Percentiles rank a stretch among this genome's conserved stretches.
Evolutionary conservation across 1,140 invertebrate species (phyloP).

Genomic region (Orius laevigatus): DNA sequence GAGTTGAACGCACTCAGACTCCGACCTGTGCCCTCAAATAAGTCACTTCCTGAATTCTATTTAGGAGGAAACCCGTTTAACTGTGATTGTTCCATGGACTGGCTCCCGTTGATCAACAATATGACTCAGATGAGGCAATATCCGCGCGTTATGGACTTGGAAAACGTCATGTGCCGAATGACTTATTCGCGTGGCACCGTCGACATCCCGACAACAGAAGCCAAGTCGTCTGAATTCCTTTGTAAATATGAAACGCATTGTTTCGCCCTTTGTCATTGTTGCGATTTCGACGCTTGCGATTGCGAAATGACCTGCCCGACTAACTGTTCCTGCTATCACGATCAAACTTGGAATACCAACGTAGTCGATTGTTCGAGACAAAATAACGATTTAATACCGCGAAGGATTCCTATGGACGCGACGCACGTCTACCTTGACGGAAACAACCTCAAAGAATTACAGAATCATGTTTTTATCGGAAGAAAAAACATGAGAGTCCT

Average conservation of each 20-base stretch:
- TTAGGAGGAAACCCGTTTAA: slow-evolving; percentile 78
- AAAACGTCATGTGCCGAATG: slow-evolving; percentile 69
- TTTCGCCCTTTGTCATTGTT: slow-evolving; percentile 83
- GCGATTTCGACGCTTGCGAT: slow-evolving; percentile 87
- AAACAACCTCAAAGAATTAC: slow-evolving; percentile 65
- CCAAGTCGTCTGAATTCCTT: slow-evolving; percentile 63
- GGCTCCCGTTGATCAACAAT: slow-evolving; percentile 73
- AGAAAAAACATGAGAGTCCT: slow-evolving; percentile 73
- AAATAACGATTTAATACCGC: slow-evolving; percentile 55
- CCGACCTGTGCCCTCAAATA: slow-evolving; percentile 46
- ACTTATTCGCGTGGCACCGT: slow-evolving; percentile 51
- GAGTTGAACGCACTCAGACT: slow-evolving; percentile 63
- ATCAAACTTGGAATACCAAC: slow-evolving; percentile 82
- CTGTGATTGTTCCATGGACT: slow-evolving; percentile 85
- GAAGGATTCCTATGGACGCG: slow-evolving; percentile 81
- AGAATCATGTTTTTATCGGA: slow-evolving; percentile 81
- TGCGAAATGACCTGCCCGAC: slow-evolving; percentile 87
- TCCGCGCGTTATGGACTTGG: slow-evolving; percentile 70
- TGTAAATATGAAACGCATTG: slow-evolving; percentile 84
- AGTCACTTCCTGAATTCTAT: slow-evolving; percentile 66
- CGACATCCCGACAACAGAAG: slow-evolving; percentile 45
- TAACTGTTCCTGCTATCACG: slow-evolving; percentile 83
- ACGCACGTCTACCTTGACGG: slow-evolving; percentile 83
- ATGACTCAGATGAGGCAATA: slow-evolving; percentile 62
- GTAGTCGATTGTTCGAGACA: slow-evolving; percentile 77